These are phyloP conservation scores for Steromphala cineraria DNA, from an alignment of 2,888 invertebrate genomes.

Conservation along the genomic window DNA sequence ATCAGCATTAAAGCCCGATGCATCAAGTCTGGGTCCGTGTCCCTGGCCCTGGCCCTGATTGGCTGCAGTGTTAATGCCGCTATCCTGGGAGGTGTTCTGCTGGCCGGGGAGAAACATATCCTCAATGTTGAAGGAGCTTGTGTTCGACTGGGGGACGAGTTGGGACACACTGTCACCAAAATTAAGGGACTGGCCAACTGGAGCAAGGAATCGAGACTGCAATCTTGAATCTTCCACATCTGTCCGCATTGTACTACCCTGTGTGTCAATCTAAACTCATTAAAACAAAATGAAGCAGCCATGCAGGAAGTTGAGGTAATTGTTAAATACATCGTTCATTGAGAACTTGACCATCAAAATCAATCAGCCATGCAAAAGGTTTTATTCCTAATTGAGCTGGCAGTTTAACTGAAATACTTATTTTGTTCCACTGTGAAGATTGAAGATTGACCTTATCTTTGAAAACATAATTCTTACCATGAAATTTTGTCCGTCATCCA, in stretches of 20 bases:
- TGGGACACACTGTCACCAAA: neutral
- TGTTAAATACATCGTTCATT: too few relatives aligned
- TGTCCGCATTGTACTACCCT: neutral
- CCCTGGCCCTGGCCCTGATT: conserved; percentile 28
- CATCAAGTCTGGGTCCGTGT: conserved; percentile 48
- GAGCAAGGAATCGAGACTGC: conserved; percentile 43
- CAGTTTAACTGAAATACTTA: too few relatives aligned
- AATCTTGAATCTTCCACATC: conserved; percentile 33
- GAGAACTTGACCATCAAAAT: too few relatives aligned
- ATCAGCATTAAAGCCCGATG: conserved; percentile 54
- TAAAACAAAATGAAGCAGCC: too few relatives aligned
- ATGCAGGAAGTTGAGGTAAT: too few relatives aligned
- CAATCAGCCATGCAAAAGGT: too few relatives aligned
- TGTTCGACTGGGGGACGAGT: conserved; percentile 3
- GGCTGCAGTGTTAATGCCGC: neutral
- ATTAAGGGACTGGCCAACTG: conserved; percentile 25
- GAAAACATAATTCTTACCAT: neutral
- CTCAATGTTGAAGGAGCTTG: conserved; percentile 37
- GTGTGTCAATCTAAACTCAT: neutral
- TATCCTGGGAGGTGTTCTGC: neutral
- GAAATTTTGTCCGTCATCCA: neutral
- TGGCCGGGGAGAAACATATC: conserved; percentile 23
- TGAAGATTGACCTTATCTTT: too few relatives aligned
- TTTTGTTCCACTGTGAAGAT: too few relatives aligned
- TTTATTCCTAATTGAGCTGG: too few relatives aligned